phyloP scores from a whole-genome alignment of 2,113 vertebrate species.

The Illadopsis cleaveri region DNA sequence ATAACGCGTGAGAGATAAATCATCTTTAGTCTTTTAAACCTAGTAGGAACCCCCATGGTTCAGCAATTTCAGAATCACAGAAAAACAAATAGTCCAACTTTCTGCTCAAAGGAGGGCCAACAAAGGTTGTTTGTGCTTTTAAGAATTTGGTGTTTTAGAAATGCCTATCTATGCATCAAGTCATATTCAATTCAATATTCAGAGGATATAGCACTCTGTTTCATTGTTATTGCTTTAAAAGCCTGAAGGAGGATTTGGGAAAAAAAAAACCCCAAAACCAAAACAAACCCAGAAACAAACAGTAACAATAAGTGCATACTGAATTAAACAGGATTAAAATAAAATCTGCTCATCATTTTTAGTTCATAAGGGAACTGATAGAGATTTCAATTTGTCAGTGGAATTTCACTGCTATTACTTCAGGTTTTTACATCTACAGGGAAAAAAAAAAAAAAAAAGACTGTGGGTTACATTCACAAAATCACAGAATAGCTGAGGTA shows the following conservation, averaged over 20 bases:
- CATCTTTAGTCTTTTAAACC: background rate
- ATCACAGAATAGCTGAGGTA: background rate
- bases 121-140: background rate
- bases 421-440: background rate
- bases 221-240: constrained; percentile 24
- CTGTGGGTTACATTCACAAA: background rate
- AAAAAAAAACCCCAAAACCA: too few species aligned
- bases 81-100: background rate
- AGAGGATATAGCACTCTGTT: background rate
- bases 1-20: background rate
- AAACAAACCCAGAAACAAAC: background rate
- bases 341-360: constrained; percentile 3
- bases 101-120: background rate
- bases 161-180: background rate
- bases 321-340: constrained; percentile 55
- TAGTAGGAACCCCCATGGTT: background rate
- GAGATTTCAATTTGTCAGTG: background rate
- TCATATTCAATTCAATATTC: background rate
- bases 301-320: constrained; percentile 11
- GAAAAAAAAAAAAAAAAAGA: background rate
- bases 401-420: background rate
- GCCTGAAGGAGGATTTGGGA: constrained; percentile 21
- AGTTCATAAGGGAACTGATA: background rate
- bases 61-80: background rate
- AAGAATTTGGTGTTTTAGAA: background rate